Conservation (phyloP, 2,797 vertebrate genomes). For the Triplophysa bombifrons region DNA sequence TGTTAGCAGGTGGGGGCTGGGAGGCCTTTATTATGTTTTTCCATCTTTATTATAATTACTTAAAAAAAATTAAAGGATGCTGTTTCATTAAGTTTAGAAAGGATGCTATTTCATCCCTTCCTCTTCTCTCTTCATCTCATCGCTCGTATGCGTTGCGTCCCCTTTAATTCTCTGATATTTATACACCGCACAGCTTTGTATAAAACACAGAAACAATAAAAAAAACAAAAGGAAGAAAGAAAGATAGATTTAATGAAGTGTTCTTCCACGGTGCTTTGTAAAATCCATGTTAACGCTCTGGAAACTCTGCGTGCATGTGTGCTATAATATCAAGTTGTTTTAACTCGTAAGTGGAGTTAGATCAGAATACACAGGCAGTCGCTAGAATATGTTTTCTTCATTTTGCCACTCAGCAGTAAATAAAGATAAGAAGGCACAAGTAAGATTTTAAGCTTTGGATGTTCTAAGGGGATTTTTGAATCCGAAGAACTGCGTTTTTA, state of each 20-base stretch:
- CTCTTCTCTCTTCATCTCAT: constrained; percentile 77
- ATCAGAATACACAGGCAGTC: constrained; percentile 77
- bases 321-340: constrained; percentile 71
- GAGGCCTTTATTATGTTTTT: constrained; percentile 99
- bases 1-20: constrained; percentile 99
- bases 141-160: constrained; percentile 76
- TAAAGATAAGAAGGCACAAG: constrained; percentile 75
- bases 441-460: constrained; percentile 79
- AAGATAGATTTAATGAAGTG: constrained; percentile 78
- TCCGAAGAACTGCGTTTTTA: constrained; percentile 71
- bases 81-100: constrained; percentile 96
- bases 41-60: constrained; percentile 99
- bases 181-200: constrained; percentile 77
- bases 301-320: constrained; percentile 65
- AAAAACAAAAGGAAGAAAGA: constrained; percentile 69
- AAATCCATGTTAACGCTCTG: constrained; percentile 67
- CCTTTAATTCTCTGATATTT: constrained; percentile 77
- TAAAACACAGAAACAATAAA: constrained; percentile 51
- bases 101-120: constrained; percentile 80
- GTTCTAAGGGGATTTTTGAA: constrained; percentile 75
- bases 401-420: constrained; percentile 74
- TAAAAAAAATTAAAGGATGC: constrained; percentile 98
- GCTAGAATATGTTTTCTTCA: constrained; percentile 73
- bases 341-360: constrained; percentile 73
- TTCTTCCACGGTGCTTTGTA: constrained; percentile 69